These are phyloP conservation scores for Drosophila biarmipes DNA, from an alignment of 1,140 invertebrate species.

Conservation along the genomic window DNA sequence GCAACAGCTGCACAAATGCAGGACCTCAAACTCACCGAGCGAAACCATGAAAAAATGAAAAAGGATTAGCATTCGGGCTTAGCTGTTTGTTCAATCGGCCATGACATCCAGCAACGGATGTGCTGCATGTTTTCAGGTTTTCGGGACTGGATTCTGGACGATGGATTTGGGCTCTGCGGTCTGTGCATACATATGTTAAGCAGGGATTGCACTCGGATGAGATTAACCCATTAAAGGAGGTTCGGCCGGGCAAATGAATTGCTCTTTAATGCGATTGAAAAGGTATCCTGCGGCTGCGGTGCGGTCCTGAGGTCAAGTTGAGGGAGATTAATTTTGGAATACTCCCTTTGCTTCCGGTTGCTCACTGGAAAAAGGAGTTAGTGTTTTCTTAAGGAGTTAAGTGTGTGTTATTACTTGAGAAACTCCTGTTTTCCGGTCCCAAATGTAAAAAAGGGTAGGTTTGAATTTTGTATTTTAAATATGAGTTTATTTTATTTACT, in stretches of 20 bases:
- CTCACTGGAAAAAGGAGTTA: not conserved
- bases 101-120: conserved; percentile 50
- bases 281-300: conserved; percentile 40
- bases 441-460: too few relatives aligned
- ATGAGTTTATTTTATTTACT: not conserved
- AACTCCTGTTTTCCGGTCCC: not conserved
- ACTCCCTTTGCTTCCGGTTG: conserved; percentile 19
- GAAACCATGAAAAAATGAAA: conserved; percentile 38
- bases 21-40: conserved; percentile 15
- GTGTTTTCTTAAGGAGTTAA: not conserved
- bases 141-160: conserved; percentile 7
- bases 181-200: conserved; percentile 50
- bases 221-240: conserved; percentile 53
- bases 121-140: conserved; percentile 53
- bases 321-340: conserved; percentile 22
- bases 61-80: conserved; percentile 74
- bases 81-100: conserved; percentile 67
- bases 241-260: conserved; percentile 23
- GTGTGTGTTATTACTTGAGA: not conserved
- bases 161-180: conserved; percentile 16
- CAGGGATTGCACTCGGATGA: conserved; percentile 44
- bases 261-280: conserved; percentile 43
- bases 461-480: too few relatives aligned
- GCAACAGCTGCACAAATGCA: conserved; percentile 63
- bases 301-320: conserved; percentile 35